Evolutionary conservation across 2,113 vertebrate species (phyloP).

Genomic region (Anser brachyrhynchus): DNA sequence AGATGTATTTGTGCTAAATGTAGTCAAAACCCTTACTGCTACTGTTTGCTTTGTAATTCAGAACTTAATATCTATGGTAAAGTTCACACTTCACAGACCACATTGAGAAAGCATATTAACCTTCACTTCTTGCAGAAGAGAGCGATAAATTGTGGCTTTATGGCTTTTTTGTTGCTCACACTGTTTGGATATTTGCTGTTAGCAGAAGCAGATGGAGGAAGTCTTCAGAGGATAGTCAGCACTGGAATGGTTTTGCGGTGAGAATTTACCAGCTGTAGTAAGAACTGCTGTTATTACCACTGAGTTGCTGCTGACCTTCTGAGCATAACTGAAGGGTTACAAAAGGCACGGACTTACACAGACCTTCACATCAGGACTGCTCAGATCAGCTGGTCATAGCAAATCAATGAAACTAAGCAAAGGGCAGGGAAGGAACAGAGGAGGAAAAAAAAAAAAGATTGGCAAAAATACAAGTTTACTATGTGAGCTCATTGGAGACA

Average conservation of each 20-base stretch:
- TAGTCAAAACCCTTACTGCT: background rate
- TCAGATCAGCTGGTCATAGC: background rate
- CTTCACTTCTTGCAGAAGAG: conserved; percentile 10
- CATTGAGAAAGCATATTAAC: background rate
- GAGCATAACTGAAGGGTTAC: conserved; percentile 6
- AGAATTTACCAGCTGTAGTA: conserved; percentile 44
- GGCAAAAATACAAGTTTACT: background rate
- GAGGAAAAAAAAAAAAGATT: background rate
- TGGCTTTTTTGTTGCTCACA: background rate
- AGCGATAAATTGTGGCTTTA: conserved; percentile 18
- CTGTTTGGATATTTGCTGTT: conserved; percentile 34
- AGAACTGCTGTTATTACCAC: conserved; percentile 42
- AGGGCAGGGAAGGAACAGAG: background rate
- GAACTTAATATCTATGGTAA: conserved; percentile 1
- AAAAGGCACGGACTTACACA: background rate
- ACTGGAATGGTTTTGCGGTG: background rate
- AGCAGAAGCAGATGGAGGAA: conserved; percentile 54
- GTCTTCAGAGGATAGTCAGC: conserved; percentile 39
- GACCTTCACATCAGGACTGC: background rate
- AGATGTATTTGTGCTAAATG: background rate
- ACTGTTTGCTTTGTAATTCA: conserved; percentile 31
- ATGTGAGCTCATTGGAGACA: background rate
- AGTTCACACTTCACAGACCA: conserved; percentile 29
- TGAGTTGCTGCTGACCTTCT: conserved; percentile 42
- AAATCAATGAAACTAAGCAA: background rate